These are phyloP conservation scores for Loripinus fragilis DNA, from an alignment of 2,888 invertebrate genomes.

Conservation along the genomic window DNA sequence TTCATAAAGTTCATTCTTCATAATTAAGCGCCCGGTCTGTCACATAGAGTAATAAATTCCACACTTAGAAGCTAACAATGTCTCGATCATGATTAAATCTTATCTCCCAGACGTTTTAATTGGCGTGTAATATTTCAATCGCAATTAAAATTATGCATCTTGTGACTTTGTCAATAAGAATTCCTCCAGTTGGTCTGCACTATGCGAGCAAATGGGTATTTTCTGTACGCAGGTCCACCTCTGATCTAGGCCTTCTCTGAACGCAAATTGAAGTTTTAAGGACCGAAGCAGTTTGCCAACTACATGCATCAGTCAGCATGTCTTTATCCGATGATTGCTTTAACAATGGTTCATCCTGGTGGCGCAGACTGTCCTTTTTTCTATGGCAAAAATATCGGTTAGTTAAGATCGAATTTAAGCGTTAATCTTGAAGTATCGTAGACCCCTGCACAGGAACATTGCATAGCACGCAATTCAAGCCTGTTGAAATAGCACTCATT, in stretches of 20 bases:
- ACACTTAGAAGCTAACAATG: constrained; percentile 5
- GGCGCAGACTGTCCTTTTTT: too few species aligned
- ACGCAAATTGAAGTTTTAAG: too few species aligned
- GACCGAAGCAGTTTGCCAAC: too few species aligned
- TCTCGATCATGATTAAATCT: constrained; percentile 2
- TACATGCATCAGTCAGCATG: too few species aligned
- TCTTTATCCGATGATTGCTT: too few species aligned
- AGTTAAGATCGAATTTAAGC: constrained; percentile 12
- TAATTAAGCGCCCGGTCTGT: neutral
- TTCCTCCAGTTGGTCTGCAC: too few species aligned
- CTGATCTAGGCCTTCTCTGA: too few species aligned
- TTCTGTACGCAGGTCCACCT: too few species aligned
- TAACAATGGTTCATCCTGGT: too few species aligned
- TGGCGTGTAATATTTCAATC: neutral
- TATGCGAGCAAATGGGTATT: too few species aligned
- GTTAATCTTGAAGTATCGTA: constrained; percentile 11
- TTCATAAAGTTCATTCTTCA: neutral
- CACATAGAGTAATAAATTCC: neutral
- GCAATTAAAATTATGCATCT: neutral
- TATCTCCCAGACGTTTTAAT: constrained; percentile 10
- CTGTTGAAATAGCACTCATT: neutral
- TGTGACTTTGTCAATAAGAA: too few species aligned
- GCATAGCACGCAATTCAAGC: neutral
- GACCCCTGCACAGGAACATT: constrained; percentile 4
- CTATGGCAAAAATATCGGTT: too few species aligned